Evolutionary conservation across 2,888 invertebrate species (phyloP), one percentile per base, ranked within the genome.

Genomic region (Trichogramma dendrolimi): DNA sequence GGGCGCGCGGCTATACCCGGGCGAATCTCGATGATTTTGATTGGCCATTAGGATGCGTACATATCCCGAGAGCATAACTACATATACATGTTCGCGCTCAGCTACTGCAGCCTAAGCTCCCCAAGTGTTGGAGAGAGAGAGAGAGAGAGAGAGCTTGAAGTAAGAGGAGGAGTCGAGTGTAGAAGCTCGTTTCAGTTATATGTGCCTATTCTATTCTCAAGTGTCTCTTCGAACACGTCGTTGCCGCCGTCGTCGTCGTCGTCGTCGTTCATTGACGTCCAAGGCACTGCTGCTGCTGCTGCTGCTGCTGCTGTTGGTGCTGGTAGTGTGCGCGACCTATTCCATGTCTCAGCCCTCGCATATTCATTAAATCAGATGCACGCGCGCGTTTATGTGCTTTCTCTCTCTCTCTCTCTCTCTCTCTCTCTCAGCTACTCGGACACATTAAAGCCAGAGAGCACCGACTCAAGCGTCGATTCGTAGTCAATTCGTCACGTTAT

Each of bases 141-240:
- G 14, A 14, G 14, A 14, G 27, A 27, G 27, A 27, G 27, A 27
- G 27, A 27, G 27, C 27, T 27, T 27, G 27, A 27, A 27, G 27
- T 27, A 27, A 27, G 27, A 27, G 27, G 27, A 27, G 27, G 27
- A 27, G 27, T 27, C 27, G 27, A 27, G 41, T 52, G 8, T 43
- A 55, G 60, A 38, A 60, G 43, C 49, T 39, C 14, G 27, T 27
- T 27, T 27, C 27, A 27, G 27, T 47, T 11, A 8, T 49, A 40
- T 43, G 4, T 47, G 4, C 11, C 6, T 5, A 8, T 39, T 38
- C 27, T 27, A 27, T 27, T 27, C 27, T 27, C 27, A 58, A 51
- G 55, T 48, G 59, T 55, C 59, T 62, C 60, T 48, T 62, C 59
- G 58, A 58, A 62, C 62, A 62, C 62, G 55, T 59, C 62, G 52